Conservation (phyloP, 37 sponge, comb jelly and placozoan species). For the Halichondria panicea region DNA sequence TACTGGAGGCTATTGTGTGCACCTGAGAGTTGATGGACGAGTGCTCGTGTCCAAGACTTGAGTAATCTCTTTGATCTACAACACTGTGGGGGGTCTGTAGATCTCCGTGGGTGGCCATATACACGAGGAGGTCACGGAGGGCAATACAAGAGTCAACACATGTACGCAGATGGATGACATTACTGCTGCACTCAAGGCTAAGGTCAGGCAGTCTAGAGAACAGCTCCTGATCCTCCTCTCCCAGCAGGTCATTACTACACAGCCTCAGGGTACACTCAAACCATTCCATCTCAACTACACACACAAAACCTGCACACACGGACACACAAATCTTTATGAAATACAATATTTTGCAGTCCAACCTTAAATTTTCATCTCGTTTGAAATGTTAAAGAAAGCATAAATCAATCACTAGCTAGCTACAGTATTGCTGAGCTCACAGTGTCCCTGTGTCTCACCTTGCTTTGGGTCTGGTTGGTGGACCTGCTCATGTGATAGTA, state of each 20-base stretch:
- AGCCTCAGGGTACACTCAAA: conserved; percentile 65
- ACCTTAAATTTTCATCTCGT: too few relatives aligned
- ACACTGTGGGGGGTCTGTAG: too few relatives aligned
- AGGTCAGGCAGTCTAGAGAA: conserved; percentile 49
- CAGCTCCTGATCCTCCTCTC: conserved; percentile 45
- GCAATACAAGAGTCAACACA: conserved; percentile 91
- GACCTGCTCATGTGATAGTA: too few relatives aligned
- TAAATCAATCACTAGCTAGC: neutral
- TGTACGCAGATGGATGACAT: conserved; percentile 68
- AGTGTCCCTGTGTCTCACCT: too few relatives aligned
- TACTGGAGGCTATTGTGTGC: too few relatives aligned
- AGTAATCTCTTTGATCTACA: conserved; percentile 11
- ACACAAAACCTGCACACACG: conserved; percentile 65
- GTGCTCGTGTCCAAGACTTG: neutral
- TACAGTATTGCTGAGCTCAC: too few relatives aligned
- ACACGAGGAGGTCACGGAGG: conserved; percentile 83
- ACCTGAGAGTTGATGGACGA: neutral
- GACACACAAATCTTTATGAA: too few relatives aligned
- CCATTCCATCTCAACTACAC: conserved; percentile 82
- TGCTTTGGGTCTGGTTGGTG: too few relatives aligned
- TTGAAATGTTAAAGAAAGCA: too few relatives aligned
- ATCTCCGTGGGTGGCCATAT: conserved; percentile 72
- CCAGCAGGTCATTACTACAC: conserved; percentile 36
- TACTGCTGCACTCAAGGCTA: conserved; percentile 71
- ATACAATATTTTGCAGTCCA: too few relatives aligned